These are phyloP conservation scores for Sarcophaga subvicina DNA, from an alignment of 2,888 invertebrate genomes.

Conservation along the genomic window DNA sequence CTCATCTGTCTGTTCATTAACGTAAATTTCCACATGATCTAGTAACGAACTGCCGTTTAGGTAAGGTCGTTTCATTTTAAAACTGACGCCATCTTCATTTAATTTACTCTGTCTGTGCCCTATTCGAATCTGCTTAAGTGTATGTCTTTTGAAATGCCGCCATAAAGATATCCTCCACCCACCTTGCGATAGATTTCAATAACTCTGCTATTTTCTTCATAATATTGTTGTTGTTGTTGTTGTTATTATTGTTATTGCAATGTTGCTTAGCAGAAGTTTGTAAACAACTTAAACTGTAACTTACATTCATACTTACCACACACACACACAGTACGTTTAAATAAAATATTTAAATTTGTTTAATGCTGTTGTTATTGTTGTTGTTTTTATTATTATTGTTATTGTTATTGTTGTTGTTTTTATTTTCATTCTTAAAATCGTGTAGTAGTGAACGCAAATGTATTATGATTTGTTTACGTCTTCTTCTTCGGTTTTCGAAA, in stretches of 20 bases:
- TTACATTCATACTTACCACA: slow-evolving; percentile 6
- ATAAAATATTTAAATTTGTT: slow-evolving; percentile 28
- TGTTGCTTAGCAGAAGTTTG: slow-evolving; percentile 65
- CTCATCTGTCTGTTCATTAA: no score
- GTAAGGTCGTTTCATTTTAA: neutral
- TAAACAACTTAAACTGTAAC: slow-evolving; percentile 56
- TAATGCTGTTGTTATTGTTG: neutral
- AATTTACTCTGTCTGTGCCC: neutral
- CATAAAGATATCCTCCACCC: neutral
- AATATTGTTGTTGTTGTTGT: neutral
- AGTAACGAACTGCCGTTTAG: no score
- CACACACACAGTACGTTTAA: neutral
- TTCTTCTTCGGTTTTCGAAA: no score
- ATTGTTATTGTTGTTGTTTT: neutral
- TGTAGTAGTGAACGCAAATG: no score
- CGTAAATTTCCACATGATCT: no score
- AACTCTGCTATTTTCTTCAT: neutral
- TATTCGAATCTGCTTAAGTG: neutral
- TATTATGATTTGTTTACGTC: no score
- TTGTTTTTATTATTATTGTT: neutral
- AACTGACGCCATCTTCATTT: neutral
- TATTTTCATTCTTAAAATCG: neutral
- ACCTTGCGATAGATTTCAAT: slow-evolving; percentile 32
- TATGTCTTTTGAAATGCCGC: neutral
- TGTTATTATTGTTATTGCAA: slow-evolving; percentile 26